phyloP scores from a whole-genome alignment of 2,113 vertebrate genomes.

The Anser brachyrhynchus region DNA sequence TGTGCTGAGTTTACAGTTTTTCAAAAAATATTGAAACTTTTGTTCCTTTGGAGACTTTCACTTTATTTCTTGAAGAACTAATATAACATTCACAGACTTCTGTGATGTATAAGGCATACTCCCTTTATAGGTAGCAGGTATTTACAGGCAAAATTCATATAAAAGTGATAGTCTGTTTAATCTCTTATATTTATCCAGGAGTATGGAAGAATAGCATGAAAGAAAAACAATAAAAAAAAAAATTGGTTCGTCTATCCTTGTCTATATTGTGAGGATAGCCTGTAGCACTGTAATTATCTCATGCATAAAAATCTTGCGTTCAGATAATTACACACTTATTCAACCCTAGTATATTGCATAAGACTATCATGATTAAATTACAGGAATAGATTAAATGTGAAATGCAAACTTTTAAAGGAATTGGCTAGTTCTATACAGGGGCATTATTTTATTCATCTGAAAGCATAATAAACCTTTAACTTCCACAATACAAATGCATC shows the following conservation, averaged over 20 bases:
- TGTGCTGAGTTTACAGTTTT: neutral
- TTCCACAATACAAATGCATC: neutral
- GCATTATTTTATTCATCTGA: slow-evolving; percentile 40
- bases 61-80: neutral
- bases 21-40: neutral
- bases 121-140: neutral
- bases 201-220: neutral
- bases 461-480: slow-evolving; percentile 34
- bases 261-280: neutral
- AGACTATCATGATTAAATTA: slow-evolving; percentile 25
- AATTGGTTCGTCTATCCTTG: slow-evolving; percentile 21
- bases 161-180: neutral
- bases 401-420: slow-evolving; percentile 42
- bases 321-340: slow-evolving; percentile 46
- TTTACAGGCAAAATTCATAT: neutral
- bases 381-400: slow-evolving; percentile 41
- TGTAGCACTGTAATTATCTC: slow-evolving; percentile 20
- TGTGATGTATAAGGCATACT: neutral
- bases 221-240: neutral
- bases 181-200: neutral
- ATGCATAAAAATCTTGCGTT: slow-evolving; percentile 42
- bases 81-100: neutral
- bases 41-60: neutral
- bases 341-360: slow-evolving; percentile 13
- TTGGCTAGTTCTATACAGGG: neutral